A percentile compares a stretch with the other conserved stretches of the same genome.
These are phyloP conservation scores for Spinibarbus caldwelli DNA, from an alignment of 2,797 vertebrate genomes.

Conservation along the genomic window DNA sequence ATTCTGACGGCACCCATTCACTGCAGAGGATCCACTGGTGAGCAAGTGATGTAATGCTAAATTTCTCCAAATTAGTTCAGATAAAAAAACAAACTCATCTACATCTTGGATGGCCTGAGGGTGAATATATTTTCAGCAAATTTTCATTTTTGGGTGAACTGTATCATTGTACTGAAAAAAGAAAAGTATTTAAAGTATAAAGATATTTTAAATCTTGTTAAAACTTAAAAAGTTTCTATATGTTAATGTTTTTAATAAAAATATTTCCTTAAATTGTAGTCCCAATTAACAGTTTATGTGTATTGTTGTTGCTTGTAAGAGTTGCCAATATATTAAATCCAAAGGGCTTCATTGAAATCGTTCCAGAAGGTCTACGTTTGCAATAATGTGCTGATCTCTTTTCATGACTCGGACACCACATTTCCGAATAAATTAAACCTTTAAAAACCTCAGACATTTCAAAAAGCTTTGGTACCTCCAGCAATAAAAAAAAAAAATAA, in stretches of 20 bases:
- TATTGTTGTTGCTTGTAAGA: background rate
- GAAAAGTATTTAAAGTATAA: background rate
- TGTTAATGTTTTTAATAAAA: background rate
- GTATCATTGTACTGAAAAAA: background rate
- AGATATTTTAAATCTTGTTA: background rate
- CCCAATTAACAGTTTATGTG: conserved; percentile 20
- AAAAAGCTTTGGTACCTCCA: conserved; percentile 41
- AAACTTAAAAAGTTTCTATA: background rate
- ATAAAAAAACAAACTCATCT: background rate
- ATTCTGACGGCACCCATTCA: background rate
- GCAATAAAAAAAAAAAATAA: too few species aligned
- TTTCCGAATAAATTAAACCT: conserved; percentile 40
- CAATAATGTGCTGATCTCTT: conserved; percentile 11
- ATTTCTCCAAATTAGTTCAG: background rate
- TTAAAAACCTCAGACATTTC: conserved; percentile 26
- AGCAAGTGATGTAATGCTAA: background rate
- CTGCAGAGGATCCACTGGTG: background rate
- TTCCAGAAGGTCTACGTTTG: conserved; percentile 5
- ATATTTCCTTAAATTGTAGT: background rate
- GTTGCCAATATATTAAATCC: conserved; percentile 11
- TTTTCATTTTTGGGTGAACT: background rate
- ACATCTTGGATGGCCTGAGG: background rate
- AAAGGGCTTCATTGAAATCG: background rate
- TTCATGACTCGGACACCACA: conserved; percentile 28
- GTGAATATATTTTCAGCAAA: background rate